These are phyloP conservation scores for Trissonchulus latispiculum DNA, from an alignment of 2,888 invertebrate species.

Conservation along the genomic window DNA sequence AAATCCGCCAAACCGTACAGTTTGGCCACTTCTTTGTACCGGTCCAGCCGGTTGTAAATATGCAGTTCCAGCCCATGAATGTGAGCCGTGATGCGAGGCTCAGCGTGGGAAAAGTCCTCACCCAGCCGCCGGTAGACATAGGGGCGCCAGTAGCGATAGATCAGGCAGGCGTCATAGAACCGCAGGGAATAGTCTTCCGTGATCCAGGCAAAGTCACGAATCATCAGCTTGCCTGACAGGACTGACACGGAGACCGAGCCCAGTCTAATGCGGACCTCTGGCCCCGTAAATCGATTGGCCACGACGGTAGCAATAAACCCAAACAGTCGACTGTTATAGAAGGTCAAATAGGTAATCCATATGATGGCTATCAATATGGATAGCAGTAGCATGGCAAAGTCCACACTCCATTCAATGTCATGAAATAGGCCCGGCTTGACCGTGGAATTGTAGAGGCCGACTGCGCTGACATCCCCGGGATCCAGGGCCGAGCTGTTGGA, in stretches of 20 bases:
- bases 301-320: constrained; percentile 53
- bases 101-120: constrained; percentile 56
- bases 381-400: constrained; percentile 21
- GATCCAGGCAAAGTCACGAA: constrained; percentile 83
- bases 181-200: constrained; percentile 84
- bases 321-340: constrained; percentile 82
- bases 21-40: constrained; percentile 5
- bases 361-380: constrained; percentile 56
- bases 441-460: constrained; percentile 5
- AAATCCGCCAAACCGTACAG: background rate
- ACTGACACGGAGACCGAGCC: constrained; percentile 78
- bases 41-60: constrained; percentile 66
- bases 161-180: constrained; percentile 89
- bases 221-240: constrained; percentile 97
- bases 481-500: no score
- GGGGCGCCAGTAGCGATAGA: constrained; percentile 95
- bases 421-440: background rate
- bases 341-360: constrained; percentile 87
- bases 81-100: constrained; percentile 77
- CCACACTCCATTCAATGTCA: constrained; percentile 19
- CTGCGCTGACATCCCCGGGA: no score
- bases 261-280: background rate
- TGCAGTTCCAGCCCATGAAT: constrained; percentile 88
- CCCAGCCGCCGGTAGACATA: constrained; percentile 88
- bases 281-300: constrained; percentile 19